Evolutionary conservation across 2,797 vertebrate species (phyloP).

Genomic region (Cryptoprocta ferox): DNA sequence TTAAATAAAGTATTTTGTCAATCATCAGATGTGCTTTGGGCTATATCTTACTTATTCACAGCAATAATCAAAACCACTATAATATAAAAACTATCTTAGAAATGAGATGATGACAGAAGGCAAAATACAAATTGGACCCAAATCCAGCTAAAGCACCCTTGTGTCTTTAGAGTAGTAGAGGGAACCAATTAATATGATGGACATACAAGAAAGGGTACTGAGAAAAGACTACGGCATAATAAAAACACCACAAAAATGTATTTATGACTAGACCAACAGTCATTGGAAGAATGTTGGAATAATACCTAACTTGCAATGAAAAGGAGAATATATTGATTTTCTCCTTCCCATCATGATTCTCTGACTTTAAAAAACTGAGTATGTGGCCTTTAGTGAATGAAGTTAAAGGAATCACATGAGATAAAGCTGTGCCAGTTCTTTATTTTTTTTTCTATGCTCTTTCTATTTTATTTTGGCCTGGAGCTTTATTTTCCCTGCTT

Average conservation of each 20-base stretch:
- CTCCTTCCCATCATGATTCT: not conserved
- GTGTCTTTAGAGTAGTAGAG: not conserved
- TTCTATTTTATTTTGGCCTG: constrained; percentile 32
- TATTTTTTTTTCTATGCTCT: not conserved
- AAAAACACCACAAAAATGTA: not conserved
- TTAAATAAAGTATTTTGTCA: not conserved
- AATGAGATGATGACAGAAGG: not conserved
- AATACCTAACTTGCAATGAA: not conserved
- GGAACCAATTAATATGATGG: not conserved
- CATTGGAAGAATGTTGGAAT: not conserved
- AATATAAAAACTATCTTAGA: not conserved
- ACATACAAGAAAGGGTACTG: not conserved
- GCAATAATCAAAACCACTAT: not conserved
- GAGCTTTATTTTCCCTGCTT: constrained; percentile 49
- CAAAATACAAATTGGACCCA: not conserved
- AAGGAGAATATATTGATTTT: not conserved
- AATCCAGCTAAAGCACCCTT: not conserved
- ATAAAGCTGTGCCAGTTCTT: not conserved
- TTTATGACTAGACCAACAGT: not conserved
- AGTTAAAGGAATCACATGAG: constrained; percentile 6
- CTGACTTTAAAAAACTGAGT: not conserved
- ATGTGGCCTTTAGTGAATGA: not conserved
- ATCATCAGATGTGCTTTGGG: not conserved
- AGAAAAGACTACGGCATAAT: not conserved
- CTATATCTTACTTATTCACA: not conserved